Evolutionary conservation across 1,140 invertebrate species (phyloP), one percentile per base, ranked within the genome.

Genomic region (Eueides isabella): DNA sequence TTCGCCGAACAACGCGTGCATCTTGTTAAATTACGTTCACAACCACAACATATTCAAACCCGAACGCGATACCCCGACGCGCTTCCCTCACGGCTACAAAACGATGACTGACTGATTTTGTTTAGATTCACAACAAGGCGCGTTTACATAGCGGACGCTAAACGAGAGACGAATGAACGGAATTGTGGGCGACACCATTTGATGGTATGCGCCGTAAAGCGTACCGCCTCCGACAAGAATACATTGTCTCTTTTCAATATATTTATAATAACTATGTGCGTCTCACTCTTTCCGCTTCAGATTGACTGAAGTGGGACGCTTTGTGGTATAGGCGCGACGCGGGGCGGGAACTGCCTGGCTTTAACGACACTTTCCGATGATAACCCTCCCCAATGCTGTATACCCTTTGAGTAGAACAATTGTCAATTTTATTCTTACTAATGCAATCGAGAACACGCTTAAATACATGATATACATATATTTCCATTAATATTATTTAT

Each of bases 1-100:
- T 92, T 98, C 97, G 73, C 96, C 96, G 90, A 98, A 98, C 74
- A 98, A 94, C 64, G 97, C 97, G 88, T 98, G 97, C 97, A 98
- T 98, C 73, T 77, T 92, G 80, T 38, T 74, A 61, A 67, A 71
- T 44, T 84, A 82, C 85, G 85, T 82, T 89, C 89, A 91, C 89
- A 85, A 83, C 64, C 83, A 84, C 84, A 85, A 84, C 88, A 91
- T 90, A 76, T 76, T 86, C 85, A 80, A 81, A 81, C 82, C 78
- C 84, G 84, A 77, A 70, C 86, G 77, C 87, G 81, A 83, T 80
- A 85, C 78, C 78, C 83, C 84, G 79, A 87, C 91, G 79, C 88
- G 84, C 85, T 88, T 75, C 88, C 87, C 85, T 75, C 71, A 69
- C 88, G 87, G 81, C 87, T 86, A 89, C 91, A 92, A 92, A 91